A percentile compares a stretch with the other conserved stretches of the same genome.
These are phyloP conservation scores for Orientallactaga bullata DNA, from an alignment of 2,113 vertebrate species.

Conservation along the genomic window DNA sequence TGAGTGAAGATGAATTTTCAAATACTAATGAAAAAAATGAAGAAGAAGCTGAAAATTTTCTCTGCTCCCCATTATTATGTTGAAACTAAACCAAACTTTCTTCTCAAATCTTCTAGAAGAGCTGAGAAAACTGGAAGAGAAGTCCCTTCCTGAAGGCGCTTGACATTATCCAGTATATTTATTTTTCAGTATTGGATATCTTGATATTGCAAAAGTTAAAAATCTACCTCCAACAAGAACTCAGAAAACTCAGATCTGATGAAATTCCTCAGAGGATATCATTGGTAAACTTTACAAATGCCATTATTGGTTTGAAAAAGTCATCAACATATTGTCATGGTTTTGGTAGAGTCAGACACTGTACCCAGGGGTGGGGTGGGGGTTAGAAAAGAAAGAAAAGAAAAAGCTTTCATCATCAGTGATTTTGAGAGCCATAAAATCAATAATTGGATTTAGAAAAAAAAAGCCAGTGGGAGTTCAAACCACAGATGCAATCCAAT, in stretches of 20 bases:
- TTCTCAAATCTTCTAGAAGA: background rate
- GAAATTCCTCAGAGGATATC: background rate
- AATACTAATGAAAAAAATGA: constrained; percentile 4
- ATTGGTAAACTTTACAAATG: constrained; percentile 62
- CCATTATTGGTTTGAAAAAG: constrained; percentile 45
- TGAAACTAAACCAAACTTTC: constrained; percentile 27
- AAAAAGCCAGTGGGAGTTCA: constrained; percentile 47
- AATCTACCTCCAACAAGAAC: constrained; percentile 59
- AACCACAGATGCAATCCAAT: constrained; percentile 29
- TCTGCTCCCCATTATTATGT: background rate
- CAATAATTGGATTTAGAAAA: constrained; percentile 63
- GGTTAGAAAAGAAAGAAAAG: background rate
- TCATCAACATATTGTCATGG: constrained; percentile 40
- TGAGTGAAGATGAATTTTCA: background rate
- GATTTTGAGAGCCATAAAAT: constrained; percentile 63
- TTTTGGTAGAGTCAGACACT: constrained; percentile 32
- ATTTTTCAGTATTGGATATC: constrained; percentile 45
- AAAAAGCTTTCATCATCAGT: constrained; percentile 32
- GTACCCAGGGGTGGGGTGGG: background rate
- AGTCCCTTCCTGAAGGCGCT: background rate
- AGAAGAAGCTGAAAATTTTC: background rate
- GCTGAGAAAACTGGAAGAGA: background rate
- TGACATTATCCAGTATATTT: background rate
- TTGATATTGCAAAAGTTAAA: constrained; percentile 54
- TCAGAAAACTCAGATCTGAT: constrained; percentile 36